Percentiles rank a stretch among this genome's conserved stretches.
Conservation (phyloP, 2,888 invertebrate genomes). For the Melanchra persicariae region DNA sequence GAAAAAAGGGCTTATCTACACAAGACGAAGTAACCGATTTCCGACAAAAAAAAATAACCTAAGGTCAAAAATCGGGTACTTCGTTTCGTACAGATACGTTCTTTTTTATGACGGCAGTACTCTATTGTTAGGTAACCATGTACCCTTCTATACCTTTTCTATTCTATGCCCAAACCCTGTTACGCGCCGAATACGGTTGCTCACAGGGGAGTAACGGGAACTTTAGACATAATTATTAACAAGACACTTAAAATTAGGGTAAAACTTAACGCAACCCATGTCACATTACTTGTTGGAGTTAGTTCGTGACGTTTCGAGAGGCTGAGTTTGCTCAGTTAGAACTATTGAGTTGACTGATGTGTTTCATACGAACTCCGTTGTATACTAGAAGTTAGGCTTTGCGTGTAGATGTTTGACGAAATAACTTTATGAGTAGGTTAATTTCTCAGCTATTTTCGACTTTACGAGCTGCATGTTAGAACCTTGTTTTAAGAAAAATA, state of each 20-base stretch:
- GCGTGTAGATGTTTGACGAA: background rate
- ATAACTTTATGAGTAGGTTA: constrained; percentile 2
- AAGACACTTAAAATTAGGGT: constrained; percentile 72
- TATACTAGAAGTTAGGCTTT: constrained; percentile 1
- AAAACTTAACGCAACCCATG: constrained; percentile 71
- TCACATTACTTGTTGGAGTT: constrained; percentile 66
- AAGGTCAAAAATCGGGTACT: too few species aligned
- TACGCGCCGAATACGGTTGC: constrained; percentile 44
- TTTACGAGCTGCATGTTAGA: background rate
- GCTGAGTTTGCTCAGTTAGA: constrained; percentile 25
- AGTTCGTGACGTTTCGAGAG: constrained; percentile 57
- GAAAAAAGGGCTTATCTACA: too few species aligned
- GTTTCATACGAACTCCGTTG: constrained; percentile 26
- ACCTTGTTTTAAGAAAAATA: background rate
- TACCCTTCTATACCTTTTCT: background rate
- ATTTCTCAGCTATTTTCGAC: background rate
- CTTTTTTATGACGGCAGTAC: too few species aligned
- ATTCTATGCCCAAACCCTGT: constrained; percentile 38
- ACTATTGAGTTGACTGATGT: constrained; percentile 50
- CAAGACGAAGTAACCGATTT: too few species aligned
- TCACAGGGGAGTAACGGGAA: constrained; percentile 60
- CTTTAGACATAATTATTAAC: constrained; percentile 73
- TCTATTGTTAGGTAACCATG: background rate
- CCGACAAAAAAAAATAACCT: too few species aligned
- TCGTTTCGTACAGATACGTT: too few species aligned